Evolutionary conservation across 2,113 vertebrate genomes (phyloP).

Genomic region (Psittacara wagleri): DNA sequence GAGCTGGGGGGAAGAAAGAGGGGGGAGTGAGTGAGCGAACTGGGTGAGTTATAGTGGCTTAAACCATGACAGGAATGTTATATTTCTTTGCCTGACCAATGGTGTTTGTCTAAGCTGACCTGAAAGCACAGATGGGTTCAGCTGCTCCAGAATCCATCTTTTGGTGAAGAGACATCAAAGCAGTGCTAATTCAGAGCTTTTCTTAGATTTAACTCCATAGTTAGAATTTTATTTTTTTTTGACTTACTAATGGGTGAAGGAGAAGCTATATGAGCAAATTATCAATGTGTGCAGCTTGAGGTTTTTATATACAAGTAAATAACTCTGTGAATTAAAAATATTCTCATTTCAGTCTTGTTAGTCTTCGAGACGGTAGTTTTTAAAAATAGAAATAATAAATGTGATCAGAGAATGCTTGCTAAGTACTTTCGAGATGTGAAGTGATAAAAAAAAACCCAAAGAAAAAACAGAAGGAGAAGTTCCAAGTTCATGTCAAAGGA

Average conservation of each 20-base stretch:
- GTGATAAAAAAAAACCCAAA: neutral
- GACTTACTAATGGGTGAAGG: neutral
- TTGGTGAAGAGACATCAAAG: neutral
- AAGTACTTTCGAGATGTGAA: slow-evolving; percentile 16
- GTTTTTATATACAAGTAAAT: neutral
- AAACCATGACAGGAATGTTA: neutral
- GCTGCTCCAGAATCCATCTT: neutral
- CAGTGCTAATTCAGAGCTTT: neutral
- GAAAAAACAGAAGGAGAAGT: neutral
- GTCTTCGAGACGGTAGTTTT: neutral
- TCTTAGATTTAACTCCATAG: neutral
- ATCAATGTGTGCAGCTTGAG: neutral
- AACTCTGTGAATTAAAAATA: neutral
- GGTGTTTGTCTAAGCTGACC: neutral
- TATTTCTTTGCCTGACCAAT: neutral
- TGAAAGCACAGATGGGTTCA: neutral
- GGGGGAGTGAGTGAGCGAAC: too few species aligned
- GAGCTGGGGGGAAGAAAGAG: too few species aligned
- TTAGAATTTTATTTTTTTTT: neutral
- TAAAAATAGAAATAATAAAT: slow-evolving; percentile 40
- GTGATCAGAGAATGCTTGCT: slow-evolving; percentile 6
- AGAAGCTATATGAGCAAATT: neutral
- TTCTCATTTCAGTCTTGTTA: neutral
- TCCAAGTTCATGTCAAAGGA: slow-evolving; percentile 9
- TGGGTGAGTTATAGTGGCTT: too few species aligned